Conservation (phyloP, 2,113 vertebrate species). For the Romanogobio albipinnatus region DNA sequence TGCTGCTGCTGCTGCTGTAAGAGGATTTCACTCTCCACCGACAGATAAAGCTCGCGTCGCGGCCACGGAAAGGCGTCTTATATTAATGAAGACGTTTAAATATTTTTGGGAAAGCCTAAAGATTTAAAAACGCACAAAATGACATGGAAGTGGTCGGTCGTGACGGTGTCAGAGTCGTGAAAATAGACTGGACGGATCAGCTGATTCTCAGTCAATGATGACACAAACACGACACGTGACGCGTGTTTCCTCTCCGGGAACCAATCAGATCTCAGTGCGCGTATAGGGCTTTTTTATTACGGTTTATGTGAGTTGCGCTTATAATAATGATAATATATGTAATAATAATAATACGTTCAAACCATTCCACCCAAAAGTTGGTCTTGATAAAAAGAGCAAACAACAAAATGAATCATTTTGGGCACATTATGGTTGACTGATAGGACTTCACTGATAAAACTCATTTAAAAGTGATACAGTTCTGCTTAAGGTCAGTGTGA, state of each 20-base stretch:
- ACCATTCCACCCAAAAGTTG: neutral
- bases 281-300: neutral
- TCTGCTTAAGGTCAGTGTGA: no score
- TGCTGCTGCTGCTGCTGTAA: conserved; percentile 53
- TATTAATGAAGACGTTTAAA: neutral
- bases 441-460: no score
- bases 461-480: no score
- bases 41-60: neutral
- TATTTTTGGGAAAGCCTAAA: neutral
- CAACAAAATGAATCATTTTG: neutral
- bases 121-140: neutral
- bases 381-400: neutral
- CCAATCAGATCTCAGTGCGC: conserved; percentile 57
- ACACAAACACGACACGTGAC: conserved; percentile 71
- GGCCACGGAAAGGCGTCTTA: neutral
- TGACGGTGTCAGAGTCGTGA: conserved; percentile 63
- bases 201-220: conserved; percentile 64
- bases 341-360: neutral
- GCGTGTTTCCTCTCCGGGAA: conserved; percentile 64
- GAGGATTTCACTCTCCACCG: conserved; percentile 3
- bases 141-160: conserved; percentile 5
- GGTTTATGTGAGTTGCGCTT: neutral
- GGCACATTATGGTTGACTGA: neutral
- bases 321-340: no score
- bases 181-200: conserved; percentile 72